Evolutionary conservation across 2,888 invertebrate genomes (phyloP).

Genomic region (Melolontha melolontha): DNA sequence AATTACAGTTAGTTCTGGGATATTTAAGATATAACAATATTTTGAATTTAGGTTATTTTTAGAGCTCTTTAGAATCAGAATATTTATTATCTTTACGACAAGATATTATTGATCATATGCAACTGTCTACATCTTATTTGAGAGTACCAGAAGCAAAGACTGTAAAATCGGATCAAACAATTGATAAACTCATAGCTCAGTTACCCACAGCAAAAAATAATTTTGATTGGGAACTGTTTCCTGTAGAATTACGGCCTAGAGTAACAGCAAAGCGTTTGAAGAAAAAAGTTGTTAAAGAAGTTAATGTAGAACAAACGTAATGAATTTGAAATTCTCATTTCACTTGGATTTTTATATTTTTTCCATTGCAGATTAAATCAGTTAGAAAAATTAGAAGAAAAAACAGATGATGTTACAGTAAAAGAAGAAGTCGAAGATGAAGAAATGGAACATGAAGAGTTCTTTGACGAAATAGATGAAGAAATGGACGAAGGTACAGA

Average conservation of each 20-base stretch:
- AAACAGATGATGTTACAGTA: conserved; percentile 58
- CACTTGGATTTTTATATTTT: conserved; percentile 33
- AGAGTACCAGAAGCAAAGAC: conserved; percentile 67
- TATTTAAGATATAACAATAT: too few relatives aligned
- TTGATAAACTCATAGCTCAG: conserved; percentile 70
- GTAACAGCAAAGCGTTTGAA: conserved; percentile 60
- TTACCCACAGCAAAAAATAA: conserved; percentile 64
- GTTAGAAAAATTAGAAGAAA: conserved; percentile 75
- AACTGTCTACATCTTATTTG: conserved; percentile 75
- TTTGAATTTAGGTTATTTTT: conserved; percentile 42
- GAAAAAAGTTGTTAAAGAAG: conserved; percentile 54
- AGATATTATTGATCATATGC: conserved; percentile 78
- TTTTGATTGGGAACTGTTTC: conserved; percentile 74
- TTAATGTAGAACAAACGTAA: conserved; percentile 55
- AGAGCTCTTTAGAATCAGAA: conserved; percentile 68
- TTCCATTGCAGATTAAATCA: conserved; percentile 57
- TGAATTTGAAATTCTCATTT: conserved; percentile 24
- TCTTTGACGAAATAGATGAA: conserved; percentile 79
- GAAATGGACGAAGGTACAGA: conserved; percentile 92
- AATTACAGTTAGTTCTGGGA: conserved; percentile 54
- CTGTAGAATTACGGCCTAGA: conserved; percentile 72
- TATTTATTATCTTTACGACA: conserved; percentile 80
- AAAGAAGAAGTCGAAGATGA: conserved; percentile 68
- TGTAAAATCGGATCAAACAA: conserved; percentile 69
- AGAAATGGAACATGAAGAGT: conserved; percentile 64